Evolutionary conservation across 2,888 invertebrate species (phyloP), one percentile per base, ranked within the genome.

Genomic region (Phytoseiulus persimilis): DNA sequence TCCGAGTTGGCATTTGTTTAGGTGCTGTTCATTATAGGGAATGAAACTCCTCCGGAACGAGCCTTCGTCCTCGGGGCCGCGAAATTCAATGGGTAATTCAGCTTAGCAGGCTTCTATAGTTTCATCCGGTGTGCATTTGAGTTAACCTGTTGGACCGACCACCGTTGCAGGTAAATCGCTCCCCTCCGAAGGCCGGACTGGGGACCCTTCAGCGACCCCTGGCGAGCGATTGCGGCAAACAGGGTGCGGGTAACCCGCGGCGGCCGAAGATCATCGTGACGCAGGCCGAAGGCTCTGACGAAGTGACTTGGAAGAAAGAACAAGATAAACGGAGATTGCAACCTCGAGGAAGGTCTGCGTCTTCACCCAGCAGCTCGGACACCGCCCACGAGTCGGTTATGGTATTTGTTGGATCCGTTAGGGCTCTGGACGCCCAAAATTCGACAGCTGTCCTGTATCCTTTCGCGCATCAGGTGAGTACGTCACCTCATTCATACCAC

Each of bases 391-490:
- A 31, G 45, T 32, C 87, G 87, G 87, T 87, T 32, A 87, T 87
- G 87, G 87, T 87, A 45, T 87, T 87, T 45, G 87, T 87, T 33
- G 87, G 87, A n/a, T 87, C 87, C n/a, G 87, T 87, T n/a, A 33
- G 87, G 87, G 87, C 87, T n/a, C 87, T 87, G 33, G 87, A 87
- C 87, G 87, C 87, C 87, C 87, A 87, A 87, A 87, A 31, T 11
- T 39, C 87, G 9, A 87, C 87, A 33, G 33, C 87, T 23, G 90
- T 90, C 83, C 90, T 91, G 18, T 90, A 90, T 18, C 91, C 91
- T 31, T 91, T 90, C 83, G 90, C 90, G 32, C 91, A 90, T 90
- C 92, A 83, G 91, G 91, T 91, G 90, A 90, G 90, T 90, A 23
- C 23, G 83, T 5, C 1, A 65, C 11, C 65, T 65, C 18, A 6